phyloP scores from a whole-genome alignment of 64 coral and sea anemone genomes.

The Stylophora pistillata region DNA sequence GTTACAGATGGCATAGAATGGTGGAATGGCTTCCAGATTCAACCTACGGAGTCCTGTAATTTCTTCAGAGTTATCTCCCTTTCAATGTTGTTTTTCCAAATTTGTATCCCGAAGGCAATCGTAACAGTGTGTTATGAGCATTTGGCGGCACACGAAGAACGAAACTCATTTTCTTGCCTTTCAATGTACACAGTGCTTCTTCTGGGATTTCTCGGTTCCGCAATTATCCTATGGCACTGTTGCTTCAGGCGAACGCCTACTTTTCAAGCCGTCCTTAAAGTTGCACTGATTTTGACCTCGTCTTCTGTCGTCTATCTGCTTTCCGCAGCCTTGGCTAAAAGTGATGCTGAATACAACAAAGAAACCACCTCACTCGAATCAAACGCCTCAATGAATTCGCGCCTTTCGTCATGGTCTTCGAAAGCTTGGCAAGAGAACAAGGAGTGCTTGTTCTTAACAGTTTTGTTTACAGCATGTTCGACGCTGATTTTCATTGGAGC shows the following conservation, averaged over 20 bases:
- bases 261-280: neutral
- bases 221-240: neutral
- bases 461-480: no score
- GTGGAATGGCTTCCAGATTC: neutral
- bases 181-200: neutral
- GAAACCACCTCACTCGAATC: no score
- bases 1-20: neutral
- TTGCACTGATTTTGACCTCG: neutral
- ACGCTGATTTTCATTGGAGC: no score
- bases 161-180: neutral
- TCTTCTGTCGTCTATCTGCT: neutral
- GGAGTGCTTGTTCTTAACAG: no score
- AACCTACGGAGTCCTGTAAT: neutral
- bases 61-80: neutral
- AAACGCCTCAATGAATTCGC: no score
- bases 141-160: neutral
- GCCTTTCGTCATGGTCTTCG: no score
- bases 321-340: neutral
- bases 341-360: no score
- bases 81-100: neutral
- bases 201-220: neutral
- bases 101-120: neutral
- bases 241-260: neutral
- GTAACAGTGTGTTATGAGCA: neutral
- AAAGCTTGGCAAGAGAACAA: no score